A percentile compares a stretch with the other conserved stretches of the same genome.
Conservation (phyloP, 2,797 vertebrate genomes). For the Ceryle rudis region DNA sequence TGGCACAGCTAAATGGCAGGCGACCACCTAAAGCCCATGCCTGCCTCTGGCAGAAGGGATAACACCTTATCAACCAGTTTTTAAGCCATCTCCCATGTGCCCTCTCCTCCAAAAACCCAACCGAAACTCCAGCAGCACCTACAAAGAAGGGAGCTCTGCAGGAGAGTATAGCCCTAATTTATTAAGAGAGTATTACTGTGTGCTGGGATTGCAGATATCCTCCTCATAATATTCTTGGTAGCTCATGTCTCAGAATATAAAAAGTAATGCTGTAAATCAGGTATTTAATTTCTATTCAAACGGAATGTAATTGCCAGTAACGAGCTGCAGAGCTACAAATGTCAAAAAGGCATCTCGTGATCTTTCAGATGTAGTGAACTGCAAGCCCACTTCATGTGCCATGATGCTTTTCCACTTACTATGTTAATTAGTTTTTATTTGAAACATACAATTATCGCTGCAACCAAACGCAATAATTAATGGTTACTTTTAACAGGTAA, state of each 20-base stretch:
- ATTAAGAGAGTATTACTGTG: neutral
- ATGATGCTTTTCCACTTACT: slow-evolving; percentile 72
- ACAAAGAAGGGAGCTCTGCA: neutral
- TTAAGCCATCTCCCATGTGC: neutral
- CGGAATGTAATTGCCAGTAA: slow-evolving; percentile 31
- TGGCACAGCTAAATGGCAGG: neutral
- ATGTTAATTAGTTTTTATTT: slow-evolving; percentile 75
- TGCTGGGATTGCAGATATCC: neutral
- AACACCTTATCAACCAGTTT: neutral
- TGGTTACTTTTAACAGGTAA: slow-evolving; percentile 70
- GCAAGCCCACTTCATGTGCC: slow-evolving; percentile 42
- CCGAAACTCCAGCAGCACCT: neutral
- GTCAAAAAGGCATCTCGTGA: neutral
- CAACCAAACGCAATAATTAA: slow-evolving; percentile 75
- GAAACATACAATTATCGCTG: slow-evolving; percentile 76
- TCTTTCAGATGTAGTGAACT: slow-evolving; percentile 34
- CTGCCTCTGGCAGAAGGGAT: neutral
- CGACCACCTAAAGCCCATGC: neutral
- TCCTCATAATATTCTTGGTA: neutral
- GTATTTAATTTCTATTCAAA: slow-evolving; percentile 22
- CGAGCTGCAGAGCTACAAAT: slow-evolving; percentile 17
- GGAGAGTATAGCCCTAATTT: neutral
- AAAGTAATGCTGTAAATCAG: neutral
- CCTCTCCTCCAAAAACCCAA: neutral
- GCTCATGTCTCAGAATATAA: neutral